phyloP scores from a whole-genome alignment of 2,888 invertebrate species.

The Diarsia mendica region DNA sequence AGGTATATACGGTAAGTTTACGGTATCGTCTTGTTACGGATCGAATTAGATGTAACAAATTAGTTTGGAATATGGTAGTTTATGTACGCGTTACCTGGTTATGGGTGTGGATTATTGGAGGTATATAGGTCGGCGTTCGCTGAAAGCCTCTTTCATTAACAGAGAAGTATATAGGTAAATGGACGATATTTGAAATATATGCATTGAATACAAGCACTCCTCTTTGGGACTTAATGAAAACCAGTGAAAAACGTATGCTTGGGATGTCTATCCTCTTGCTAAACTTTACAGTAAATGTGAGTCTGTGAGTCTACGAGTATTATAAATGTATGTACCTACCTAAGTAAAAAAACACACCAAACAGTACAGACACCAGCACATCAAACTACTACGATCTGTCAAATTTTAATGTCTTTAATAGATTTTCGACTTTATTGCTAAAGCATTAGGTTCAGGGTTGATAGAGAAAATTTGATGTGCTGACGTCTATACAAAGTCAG shows the following conservation, averaged over 20 bases:
- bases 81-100: conserved; percentile 61
- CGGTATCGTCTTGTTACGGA: conserved; percentile 86
- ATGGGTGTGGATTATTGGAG: conserved; percentile 36
- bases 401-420: too few species aligned
- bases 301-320: too few species aligned
- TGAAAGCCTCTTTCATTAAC: conserved; percentile 9
- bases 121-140: conserved; percentile 22
- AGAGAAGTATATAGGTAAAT: background rate
- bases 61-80: conserved; percentile 80
- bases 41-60: conserved; percentile 88
- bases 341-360: background rate
- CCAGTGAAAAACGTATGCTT: background rate
- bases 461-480: too few species aligned
- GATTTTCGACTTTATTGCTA: too few species aligned
- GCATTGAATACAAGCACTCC: background rate
- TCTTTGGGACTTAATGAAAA: background rate
- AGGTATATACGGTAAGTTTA: conserved; percentile 73
- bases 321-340: background rate
- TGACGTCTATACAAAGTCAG: too few species aligned
- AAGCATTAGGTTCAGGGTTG: too few species aligned
- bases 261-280: background rate
- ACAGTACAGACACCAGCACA: too few species aligned
- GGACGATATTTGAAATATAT: background rate
- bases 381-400: too few species aligned
- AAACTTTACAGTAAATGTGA: background rate